phyloP scores from a whole-genome alignment of 2,113 vertebrate genomes.

The Leucopternis melanops region DNA sequence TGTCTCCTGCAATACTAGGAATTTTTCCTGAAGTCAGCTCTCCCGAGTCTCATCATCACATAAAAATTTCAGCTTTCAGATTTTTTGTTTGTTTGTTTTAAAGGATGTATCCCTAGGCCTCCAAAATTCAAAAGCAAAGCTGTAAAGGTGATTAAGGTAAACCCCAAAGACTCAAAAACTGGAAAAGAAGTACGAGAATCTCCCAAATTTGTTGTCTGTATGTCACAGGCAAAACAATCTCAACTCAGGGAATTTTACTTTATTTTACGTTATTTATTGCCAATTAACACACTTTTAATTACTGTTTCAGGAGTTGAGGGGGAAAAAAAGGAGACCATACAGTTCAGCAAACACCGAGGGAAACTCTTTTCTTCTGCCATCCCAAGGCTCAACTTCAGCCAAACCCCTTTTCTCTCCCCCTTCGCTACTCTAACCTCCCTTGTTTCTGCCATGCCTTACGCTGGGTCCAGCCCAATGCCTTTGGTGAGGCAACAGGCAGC shows the following conservation, averaged over 20 bases:
- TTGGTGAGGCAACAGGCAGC: accelerated
- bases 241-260: background rate
- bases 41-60: background rate
- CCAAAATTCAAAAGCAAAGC: background rate
- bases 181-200: background rate
- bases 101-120: background rate
- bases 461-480: background rate
- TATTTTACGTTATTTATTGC: background rate
- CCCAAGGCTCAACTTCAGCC: background rate
- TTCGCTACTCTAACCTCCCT: background rate
- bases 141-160: background rate
- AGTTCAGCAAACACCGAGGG: background rate
- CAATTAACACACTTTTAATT: background rate
- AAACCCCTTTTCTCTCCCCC: background rate
- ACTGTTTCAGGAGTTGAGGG: background rate
- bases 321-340: background rate
- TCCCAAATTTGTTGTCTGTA: background rate
- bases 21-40: background rate
- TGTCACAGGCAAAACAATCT: background rate
- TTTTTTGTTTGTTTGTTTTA: background rate
- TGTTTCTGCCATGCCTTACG: background rate
- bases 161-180: background rate
- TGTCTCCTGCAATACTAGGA: background rate
- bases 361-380: background rate
- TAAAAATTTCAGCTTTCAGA: background rate